These are phyloP conservation scores for Trachelus stipa DNA, from an alignment of 2,888 invertebrate species.

Conservation along the genomic window DNA sequence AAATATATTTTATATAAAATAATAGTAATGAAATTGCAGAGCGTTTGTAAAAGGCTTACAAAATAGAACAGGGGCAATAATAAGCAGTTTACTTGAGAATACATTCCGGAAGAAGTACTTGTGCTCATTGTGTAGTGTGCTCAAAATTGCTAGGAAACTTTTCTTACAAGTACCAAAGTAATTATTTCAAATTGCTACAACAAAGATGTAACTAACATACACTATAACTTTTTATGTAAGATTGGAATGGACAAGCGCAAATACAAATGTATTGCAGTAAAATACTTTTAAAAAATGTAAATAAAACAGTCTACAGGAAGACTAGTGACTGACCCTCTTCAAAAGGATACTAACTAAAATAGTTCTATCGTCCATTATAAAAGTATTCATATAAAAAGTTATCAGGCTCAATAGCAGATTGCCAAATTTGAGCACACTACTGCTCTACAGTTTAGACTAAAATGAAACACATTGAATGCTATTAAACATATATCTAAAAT, in stretches of 20 bases:
- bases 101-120: constrained; percentile 23
- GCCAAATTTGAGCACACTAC: constrained; percentile 18
- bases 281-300: not conserved
- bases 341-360: not conserved
- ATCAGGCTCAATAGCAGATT: not conserved
- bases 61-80: not conserved
- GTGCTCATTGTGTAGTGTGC: constrained; percentile 19
- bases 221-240: not conserved
- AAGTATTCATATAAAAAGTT: not conserved
- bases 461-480: constrained; percentile 21
- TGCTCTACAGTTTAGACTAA: constrained; percentile 20
- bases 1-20: not conserved
- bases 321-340: not conserved
- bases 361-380: not conserved
- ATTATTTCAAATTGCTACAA: not conserved
- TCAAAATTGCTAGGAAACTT: constrained; percentile 15
- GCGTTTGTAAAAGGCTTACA: not conserved
- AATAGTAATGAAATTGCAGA: not conserved
- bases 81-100: constrained; percentile 20
- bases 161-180: not conserved
- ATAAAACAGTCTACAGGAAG: not conserved
- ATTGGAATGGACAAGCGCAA: constrained; percentile 10
- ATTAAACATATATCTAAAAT: constrained; percentile 1
- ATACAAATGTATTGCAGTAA: not conserved
- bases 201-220: not conserved